Conservation (phyloP, 2,888 invertebrate species). For the Eristalis pertinax region DNA sequence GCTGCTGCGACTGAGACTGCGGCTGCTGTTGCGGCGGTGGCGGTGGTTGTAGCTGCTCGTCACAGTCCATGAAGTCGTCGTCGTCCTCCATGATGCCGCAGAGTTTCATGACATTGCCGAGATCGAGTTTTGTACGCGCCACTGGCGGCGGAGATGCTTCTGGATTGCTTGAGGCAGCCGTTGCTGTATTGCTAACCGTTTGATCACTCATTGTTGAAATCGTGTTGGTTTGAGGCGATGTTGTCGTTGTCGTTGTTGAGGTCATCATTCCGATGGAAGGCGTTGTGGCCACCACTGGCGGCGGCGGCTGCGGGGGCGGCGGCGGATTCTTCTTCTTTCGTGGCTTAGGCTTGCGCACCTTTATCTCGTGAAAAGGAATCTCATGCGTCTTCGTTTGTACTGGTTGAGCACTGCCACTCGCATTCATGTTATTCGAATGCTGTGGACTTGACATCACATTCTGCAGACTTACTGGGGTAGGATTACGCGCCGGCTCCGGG, state of each 20-base stretch:
- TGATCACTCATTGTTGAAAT: constrained; percentile 63
- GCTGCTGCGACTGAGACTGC: constrained; percentile 41
- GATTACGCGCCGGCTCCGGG: constrained; percentile 78
- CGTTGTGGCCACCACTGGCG: constrained; percentile 57
- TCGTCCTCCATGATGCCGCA: constrained; percentile 88
- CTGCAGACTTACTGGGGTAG: constrained; percentile 76
- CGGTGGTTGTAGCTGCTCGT: constrained; percentile 58
- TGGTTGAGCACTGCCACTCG: constrained; percentile 52
- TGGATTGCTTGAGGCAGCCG: constrained; percentile 36
- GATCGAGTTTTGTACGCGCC: constrained; percentile 83
- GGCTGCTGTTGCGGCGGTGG: constrained; percentile 34
- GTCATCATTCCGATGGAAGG: constrained; percentile 64
- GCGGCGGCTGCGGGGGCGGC: constrained; percentile 18
- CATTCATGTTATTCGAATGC: constrained; percentile 52
- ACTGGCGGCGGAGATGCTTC: constrained; percentile 74
- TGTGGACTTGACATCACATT: constrained; percentile 72
- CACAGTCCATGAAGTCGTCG: constrained; percentile 82
- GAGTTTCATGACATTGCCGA: constrained; percentile 88
- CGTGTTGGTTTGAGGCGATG: constrained; percentile 74
- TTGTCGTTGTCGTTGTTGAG: constrained; percentile 74
- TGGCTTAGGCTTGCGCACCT: constrained; percentile 61
- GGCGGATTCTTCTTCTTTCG: constrained; percentile 60
- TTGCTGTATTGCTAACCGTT: constrained; percentile 34
- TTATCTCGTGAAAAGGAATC: constrained; percentile 66
- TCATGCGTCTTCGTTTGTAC: constrained; percentile 62